phyloP scores from a whole-genome alignment of 23 tunicate genomes.

The Trididemnum nubilum region DNA sequence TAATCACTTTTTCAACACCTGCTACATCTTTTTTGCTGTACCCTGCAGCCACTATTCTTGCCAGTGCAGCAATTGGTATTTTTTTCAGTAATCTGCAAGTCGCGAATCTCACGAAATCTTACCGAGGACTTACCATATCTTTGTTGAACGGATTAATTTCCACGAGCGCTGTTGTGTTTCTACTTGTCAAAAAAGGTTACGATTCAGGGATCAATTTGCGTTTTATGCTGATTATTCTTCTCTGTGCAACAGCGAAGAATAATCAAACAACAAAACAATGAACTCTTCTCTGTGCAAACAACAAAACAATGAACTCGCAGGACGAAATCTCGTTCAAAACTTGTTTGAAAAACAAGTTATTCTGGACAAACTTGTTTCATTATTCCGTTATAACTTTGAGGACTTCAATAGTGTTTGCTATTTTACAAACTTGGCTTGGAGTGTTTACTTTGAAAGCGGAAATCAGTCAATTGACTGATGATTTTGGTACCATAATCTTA shows the following conservation, averaged over 20 bases:
- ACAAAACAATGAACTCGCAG: too few species aligned
- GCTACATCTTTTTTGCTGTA: constrained; percentile 5
- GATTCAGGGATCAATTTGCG: constrained; percentile 8
- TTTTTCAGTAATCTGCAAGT: constrained; percentile 29
- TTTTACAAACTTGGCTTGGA: constrained; percentile 14
- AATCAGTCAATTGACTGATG: neutral
- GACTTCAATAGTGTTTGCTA: neutral
- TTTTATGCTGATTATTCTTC: neutral
- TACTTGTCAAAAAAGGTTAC: constrained; percentile 11
- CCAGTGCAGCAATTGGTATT: neutral
- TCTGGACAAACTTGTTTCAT: constrained; percentile 38
- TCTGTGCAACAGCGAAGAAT: too few species aligned
- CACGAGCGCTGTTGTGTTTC: constrained; percentile 24
- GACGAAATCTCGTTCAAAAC: neutral
- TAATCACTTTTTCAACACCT: neutral
- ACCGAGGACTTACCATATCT: neutral
- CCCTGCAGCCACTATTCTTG: constrained; percentile 17
- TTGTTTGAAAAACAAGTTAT: constrained; percentile 9
- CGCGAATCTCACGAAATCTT: constrained; percentile 15
- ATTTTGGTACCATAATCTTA: constrained; percentile 19
- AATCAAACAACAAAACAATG: too few species aligned
- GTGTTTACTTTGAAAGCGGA: neutral
- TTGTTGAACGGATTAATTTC: constrained; percentile 26
- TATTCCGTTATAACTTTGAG: neutral
- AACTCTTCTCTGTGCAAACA: too few species aligned